Conservation (phyloP, 2,113 vertebrate species). For the Corythaixoides concolor region DNA sequence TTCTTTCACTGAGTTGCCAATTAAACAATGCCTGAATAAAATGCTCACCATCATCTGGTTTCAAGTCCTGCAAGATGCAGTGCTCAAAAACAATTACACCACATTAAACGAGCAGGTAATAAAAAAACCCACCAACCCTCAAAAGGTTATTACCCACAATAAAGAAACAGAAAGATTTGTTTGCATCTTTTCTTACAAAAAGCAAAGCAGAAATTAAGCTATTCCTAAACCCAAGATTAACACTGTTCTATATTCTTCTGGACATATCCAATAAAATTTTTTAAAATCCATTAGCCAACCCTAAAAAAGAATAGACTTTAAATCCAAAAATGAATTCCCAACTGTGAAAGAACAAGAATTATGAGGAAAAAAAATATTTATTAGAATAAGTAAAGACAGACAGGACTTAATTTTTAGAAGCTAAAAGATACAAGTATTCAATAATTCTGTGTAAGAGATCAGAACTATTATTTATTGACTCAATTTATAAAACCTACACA, state of each 20-base stretch:
- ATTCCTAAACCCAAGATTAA: neutral
- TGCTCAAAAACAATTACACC: neutral
- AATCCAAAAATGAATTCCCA: neutral
- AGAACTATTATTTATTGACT: neutral
- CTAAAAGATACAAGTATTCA: neutral
- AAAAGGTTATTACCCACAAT: neutral
- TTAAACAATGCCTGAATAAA: neutral
- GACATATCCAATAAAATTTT: neutral
- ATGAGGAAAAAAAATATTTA: neutral
- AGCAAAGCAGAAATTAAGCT: neutral
- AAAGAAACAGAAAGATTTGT: neutral
- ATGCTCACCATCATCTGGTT: neutral
- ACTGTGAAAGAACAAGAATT: neutral
- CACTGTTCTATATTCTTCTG: neutral
- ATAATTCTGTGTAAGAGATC: neutral
- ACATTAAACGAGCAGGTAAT: neutral
- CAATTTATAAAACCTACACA: neutral
- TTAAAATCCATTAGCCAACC: neutral
- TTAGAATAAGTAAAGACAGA: neutral
- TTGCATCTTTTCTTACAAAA: slow-evolving; percentile 15
- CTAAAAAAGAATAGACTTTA: neutral
- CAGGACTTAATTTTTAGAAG: neutral
- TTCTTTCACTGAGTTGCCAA: neutral
- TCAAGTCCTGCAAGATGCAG: neutral
- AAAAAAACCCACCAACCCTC: neutral